Percentiles rank a stretch among this genome's conserved stretches.
These are phyloP conservation scores for Nasonia vitripennis DNA, from an alignment of 1,140 invertebrate genomes.

Conservation along the genomic window DNA sequence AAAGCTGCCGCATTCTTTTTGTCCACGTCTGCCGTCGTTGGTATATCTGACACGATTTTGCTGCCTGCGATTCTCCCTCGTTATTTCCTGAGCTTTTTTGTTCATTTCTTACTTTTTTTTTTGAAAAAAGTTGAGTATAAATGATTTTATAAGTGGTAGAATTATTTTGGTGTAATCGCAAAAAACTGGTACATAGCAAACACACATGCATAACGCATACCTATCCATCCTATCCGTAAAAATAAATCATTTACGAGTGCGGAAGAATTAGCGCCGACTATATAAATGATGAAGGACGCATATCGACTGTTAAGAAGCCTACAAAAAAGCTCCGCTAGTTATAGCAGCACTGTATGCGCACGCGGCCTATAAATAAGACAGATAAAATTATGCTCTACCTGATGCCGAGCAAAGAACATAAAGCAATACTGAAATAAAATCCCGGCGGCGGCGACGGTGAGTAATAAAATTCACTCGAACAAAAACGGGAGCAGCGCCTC, in stretches of 20 bases:
- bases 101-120: neutral
- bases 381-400: neutral
- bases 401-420: neutral
- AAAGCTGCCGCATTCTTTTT: slow-evolving; percentile 3
- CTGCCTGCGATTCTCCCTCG: neutral
- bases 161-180: too few relatives aligned
- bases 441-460: neutral
- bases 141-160: too few relatives aligned
- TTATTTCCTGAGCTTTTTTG: neutral
- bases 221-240: neutral
- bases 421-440: neutral
- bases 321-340: neutral
- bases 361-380: neutral
- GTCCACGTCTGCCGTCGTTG: neutral
- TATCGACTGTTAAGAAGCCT: neutral
- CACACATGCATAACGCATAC: too few relatives aligned
- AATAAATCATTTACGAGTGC: neutral
- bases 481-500: neutral
- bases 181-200: too few relatives aligned
- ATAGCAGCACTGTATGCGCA: neutral
- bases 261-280: neutral
- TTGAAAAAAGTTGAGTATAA: too few relatives aligned
- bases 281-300: neutral
- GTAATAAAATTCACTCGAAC: neutral
- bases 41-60: neutral